Evolutionary conservation across 64 coral and sea anemone species (phyloP), one percentile per base, ranked within the genome.

Genomic region (Platygyra sinensis): DNA sequence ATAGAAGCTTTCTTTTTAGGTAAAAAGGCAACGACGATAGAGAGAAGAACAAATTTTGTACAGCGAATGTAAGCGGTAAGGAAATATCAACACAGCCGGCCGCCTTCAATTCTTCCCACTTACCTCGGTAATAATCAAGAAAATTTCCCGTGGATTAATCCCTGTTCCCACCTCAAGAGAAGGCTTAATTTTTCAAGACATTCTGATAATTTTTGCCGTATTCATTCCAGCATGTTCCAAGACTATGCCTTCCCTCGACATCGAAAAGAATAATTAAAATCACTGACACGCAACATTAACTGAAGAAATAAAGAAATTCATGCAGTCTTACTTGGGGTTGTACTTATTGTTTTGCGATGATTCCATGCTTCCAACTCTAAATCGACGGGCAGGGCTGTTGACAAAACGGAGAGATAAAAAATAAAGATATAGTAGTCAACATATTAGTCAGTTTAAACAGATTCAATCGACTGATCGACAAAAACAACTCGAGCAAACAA

Each of bases 331-430:
- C 81, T 85, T 85, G 62, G 81, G 81, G 38, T 64, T 71, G 81
- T 85, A 72, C 20, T 50, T 85, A 31, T 85, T 85, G 11, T 67
- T 71, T 8, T 20, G 13, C 11, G 81, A 6, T 12, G 81, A 1
- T 0, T 85, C 81, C 81, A 85, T 85, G 1, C 81, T 85, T 46
- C 81, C 81, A 50, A 85, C 81, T 50, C 81, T 64, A 22, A 85
- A 85, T 13, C 81, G 63, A 8, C 81, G 65, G 0, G 81, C 81
- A 2, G 81, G 81, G n/a, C 81, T 85, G 81, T 46, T 85, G n/a
- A 51, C 22, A n/a, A 52, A 72, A 50, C 51, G 50, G 80, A 72
- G 62, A 67, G 18, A 64, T 71, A 85, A 52, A 69, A 39, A 64
- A 81, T 63, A 85, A 69, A 51, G 62, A 71, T 28, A 71, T 85